Evolutionary conservation across 2,888 invertebrate species (phyloP).

Genomic region (Dysmachus trigonus): DNA sequence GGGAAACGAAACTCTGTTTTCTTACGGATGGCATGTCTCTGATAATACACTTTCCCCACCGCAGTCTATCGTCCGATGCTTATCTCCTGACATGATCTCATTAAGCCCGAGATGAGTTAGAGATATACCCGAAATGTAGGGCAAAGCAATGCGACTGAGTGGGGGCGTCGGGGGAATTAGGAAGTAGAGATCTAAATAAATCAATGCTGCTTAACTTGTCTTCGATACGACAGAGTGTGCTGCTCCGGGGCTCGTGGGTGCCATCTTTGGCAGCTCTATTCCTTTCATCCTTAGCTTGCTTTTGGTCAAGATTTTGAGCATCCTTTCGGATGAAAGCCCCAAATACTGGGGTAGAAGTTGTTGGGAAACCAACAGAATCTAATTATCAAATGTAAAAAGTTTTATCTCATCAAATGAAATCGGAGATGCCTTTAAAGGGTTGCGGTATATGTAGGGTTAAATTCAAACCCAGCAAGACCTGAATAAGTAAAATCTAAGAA

Average conservation of each 20-base stretch:
- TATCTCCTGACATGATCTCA: constrained; percentile 40
- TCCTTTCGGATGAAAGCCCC: neutral
- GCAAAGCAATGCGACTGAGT: neutral
- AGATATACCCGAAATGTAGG: constrained; percentile 13
- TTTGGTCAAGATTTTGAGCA: neutral
- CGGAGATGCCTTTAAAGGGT: constrained; percentile 28
- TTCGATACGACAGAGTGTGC: constrained; percentile 26
- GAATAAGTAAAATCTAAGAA: neutral
- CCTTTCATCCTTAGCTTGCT: neutral
- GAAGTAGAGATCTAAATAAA: constrained; percentile 45
- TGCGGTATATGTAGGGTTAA: neutral
- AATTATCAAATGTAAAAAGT: constrained; percentile 35
- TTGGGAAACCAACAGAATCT: constrained; percentile 6
- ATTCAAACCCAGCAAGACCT: neutral
- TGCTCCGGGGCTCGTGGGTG: neutral
- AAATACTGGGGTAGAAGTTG: neutral
- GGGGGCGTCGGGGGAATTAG: neutral
- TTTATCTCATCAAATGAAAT: constrained; percentile 34
- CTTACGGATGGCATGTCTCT: neutral
- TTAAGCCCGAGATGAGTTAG: constrained; percentile 32
- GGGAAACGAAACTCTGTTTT: neutral
- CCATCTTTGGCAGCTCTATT: neutral
- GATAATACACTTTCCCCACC: neutral
- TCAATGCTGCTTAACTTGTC: constrained; percentile 47
- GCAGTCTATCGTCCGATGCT: neutral